Percentiles rank a stretch among this genome's conserved stretches.
These are phyloP conservation scores for Hirtodrosophila confusa DNA, from an alignment of 2,888 invertebrate genomes.

Conservation along the genomic window DNA sequence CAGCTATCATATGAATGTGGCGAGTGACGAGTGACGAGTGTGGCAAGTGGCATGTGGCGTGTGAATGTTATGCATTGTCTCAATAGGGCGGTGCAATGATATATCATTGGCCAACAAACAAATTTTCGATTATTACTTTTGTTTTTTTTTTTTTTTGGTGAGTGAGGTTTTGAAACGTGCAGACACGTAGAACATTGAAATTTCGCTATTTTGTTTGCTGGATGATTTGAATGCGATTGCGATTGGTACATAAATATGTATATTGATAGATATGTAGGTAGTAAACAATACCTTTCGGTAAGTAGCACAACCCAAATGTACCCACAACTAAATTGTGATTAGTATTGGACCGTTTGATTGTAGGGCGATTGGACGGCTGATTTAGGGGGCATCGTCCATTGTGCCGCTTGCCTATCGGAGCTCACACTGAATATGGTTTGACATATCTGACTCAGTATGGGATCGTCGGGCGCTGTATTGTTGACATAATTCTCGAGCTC, in stretches of 20 bases:
- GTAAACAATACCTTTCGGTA: slow-evolving; percentile 63
- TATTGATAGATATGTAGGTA: slow-evolving; percentile 9
- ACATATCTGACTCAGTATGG: slow-evolving; percentile 54
- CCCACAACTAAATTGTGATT: slow-evolving; percentile 22
- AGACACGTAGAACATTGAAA: slow-evolving; percentile 5
- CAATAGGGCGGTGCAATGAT: slow-evolving; percentile 32
- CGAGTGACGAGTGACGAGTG: slow-evolving; percentile 13
- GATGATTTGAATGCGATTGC: slow-evolving; percentile 39
- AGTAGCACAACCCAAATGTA: slow-evolving; percentile 34
- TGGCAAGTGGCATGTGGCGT: slow-evolving; percentile 10
- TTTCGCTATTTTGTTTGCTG: slow-evolving; percentile 8
- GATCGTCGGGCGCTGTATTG: slow-evolving; percentile 51
- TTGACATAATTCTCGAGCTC: slow-evolving; percentile 44
- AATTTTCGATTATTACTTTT: slow-evolving; percentile 8
- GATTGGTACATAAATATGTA: slow-evolving; percentile 39
- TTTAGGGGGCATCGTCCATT: slow-evolving; percentile 35
- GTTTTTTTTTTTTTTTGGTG: not conserved
- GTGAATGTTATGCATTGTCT: slow-evolving; percentile 27
- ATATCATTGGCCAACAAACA: slow-evolving; percentile 16
- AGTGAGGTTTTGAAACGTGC: not conserved
- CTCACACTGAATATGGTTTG: slow-evolving; percentile 35
- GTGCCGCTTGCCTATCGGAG: slow-evolving; percentile 19
- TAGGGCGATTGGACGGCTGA: slow-evolving; percentile 48
- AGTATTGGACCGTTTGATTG: slow-evolving; percentile 47
- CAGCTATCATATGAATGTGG: slow-evolving; percentile 23